These are phyloP conservation scores for Oscarella lobularis DNA, from an alignment of 37 sponge, comb jelly and placozoan species.

Conservation along the genomic window DNA sequence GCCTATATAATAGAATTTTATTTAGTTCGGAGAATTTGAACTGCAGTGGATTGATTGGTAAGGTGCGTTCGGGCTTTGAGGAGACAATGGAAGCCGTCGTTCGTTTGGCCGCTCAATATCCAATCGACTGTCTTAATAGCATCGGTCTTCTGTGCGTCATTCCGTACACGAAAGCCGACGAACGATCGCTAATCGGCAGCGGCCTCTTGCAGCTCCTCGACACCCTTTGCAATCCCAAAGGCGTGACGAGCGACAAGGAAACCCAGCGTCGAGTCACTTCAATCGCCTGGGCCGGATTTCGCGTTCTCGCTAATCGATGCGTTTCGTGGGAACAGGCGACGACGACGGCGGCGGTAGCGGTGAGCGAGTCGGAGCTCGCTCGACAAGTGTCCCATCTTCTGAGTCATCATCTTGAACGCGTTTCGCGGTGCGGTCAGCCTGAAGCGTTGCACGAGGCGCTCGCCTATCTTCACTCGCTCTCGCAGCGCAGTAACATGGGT, in stretches of 20 bases:
- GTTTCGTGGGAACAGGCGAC: conserved; percentile 69
- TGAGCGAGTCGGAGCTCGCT: conserved; percentile 56
- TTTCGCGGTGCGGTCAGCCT: conserved; percentile 18
- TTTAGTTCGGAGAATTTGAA: not conserved
- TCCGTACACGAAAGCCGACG: conserved; percentile 70
- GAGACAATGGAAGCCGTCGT: conserved; percentile 56
- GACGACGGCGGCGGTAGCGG: not conserved
- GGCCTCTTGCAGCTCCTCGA: conserved; percentile 81
- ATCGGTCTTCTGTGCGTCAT: conserved; percentile 67
- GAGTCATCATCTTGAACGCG: conserved; percentile 75
- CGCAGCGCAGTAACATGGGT: conserved; percentile 66
- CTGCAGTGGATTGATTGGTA: not conserved
- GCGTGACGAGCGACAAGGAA: conserved; percentile 18
- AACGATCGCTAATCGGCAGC: conserved; percentile 65
- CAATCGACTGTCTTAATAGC: conserved; percentile 62
- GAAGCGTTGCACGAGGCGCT: conserved; percentile 85
- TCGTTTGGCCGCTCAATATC: conserved; percentile 53
- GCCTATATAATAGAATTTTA: not conserved
- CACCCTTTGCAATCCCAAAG: conserved; percentile 42
- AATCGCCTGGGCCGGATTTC: conserved; percentile 82
- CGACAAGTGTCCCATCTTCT: conserved; percentile 73
- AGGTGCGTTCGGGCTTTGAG: conserved; percentile 33
- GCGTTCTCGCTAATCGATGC: conserved; percentile 75
- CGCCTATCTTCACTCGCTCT: conserved; percentile 67
- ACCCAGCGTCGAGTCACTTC: conserved; percentile 40